phyloP scores from a whole-genome alignment of 2,113 vertebrate genomes.

The Tragelaphus scriptus region DNA sequence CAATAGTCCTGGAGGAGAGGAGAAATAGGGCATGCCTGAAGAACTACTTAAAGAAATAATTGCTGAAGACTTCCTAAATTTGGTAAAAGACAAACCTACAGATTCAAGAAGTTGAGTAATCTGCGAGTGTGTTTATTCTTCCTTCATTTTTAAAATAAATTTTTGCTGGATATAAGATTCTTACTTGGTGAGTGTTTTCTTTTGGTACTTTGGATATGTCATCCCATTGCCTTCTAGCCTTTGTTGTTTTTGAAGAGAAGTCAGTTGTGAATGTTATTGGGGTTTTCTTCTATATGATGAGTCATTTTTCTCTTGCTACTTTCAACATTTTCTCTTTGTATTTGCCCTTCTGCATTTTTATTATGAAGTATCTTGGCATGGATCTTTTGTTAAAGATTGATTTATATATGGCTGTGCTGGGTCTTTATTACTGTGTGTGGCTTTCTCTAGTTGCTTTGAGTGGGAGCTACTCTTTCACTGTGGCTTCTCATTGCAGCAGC shows the following conservation, averaged over 20 bases:
- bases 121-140: background rate
- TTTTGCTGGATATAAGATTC: background rate
- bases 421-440: background rate
- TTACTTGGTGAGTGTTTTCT: background rate
- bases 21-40: background rate
- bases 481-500: background rate
- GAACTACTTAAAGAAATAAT: background rate
- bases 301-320: background rate
- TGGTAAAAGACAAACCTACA: background rate
- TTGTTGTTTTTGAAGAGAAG: background rate
- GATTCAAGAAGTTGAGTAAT: background rate
- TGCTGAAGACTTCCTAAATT: background rate
- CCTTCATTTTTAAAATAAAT: background rate
- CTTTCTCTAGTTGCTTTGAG: background rate
- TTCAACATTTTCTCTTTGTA: background rate
- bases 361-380: background rate
- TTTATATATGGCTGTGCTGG: background rate
- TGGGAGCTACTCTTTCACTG: background rate
- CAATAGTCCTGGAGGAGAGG: background rate
- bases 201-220: background rate
- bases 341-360: background rate
- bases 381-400: background rate
- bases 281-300: background rate
- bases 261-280: background rate
- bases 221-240: background rate